A percentile compares a stretch with the other conserved stretches of the same genome.
phyloP scores from a whole-genome alignment of 2,888 invertebrate genomes.

The Diploptera punctata region DNA sequence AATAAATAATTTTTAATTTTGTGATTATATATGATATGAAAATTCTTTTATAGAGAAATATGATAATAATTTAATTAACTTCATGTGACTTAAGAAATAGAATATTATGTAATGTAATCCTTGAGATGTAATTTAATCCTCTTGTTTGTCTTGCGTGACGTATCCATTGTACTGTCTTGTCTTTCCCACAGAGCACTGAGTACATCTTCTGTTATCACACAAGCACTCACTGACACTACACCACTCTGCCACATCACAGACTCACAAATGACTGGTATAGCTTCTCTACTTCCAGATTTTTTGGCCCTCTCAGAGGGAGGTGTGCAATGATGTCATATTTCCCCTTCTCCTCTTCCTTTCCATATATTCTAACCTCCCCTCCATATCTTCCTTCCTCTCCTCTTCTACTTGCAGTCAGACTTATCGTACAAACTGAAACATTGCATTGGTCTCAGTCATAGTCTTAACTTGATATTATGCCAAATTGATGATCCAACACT shows the following conservation, averaged over 20 bases:
- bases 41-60: too few relatives aligned
- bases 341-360: neutral
- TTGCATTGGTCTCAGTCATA: constrained; percentile 11
- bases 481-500: neutral
- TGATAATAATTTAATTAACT: too few relatives aligned
- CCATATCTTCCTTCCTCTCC: neutral
- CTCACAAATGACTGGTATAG: neutral
- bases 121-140: too few relatives aligned
- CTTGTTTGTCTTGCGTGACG: neutral
- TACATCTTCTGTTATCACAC: neutral
- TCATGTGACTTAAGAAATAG: too few relatives aligned
- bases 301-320: neutral
- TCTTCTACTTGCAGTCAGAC: neutral
- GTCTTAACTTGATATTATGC: neutral
- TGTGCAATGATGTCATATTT: constrained; percentile 20
- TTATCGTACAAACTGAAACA: constrained; percentile 3
- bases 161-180: neutral
- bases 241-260: neutral
- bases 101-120: too few relatives aligned
- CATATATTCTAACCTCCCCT: neutral
- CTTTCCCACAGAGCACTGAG: neutral
- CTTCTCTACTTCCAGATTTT: neutral
- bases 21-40: too few relatives aligned
- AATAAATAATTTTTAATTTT: too few relatives aligned
- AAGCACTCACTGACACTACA: neutral